These are phyloP conservation scores for Plodia interpunctella DNA, from an alignment of 1,140 invertebrate genomes.

Conservation along the genomic window DNA sequence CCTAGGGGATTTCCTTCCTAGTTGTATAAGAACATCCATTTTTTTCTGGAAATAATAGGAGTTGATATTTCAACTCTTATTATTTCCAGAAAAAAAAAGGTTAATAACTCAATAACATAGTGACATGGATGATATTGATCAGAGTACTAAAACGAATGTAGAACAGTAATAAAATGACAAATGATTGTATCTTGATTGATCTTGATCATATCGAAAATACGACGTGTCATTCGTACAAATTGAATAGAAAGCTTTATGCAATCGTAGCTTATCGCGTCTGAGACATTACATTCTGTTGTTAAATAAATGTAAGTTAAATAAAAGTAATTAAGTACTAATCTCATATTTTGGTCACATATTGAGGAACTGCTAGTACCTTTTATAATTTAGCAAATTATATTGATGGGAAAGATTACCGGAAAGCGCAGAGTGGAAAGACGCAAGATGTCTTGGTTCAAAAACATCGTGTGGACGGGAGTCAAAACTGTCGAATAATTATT, in stretches of 20 bases:
- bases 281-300: conserved; percentile 11
- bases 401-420: too few species aligned
- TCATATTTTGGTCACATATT: too few species aligned
- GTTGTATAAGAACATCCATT: background rate
- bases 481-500: too few species aligned
- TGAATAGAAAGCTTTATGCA: background rate
- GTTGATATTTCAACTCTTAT: background rate
- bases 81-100: background rate
- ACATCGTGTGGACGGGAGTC: too few species aligned
- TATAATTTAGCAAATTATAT: too few species aligned
- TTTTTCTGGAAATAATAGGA: background rate
- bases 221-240: background rate
- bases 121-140: background rate
- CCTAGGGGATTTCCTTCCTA: conserved; percentile 14
- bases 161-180: background rate
- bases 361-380: too few species aligned
- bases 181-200: background rate
- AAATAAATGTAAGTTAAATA: too few species aligned
- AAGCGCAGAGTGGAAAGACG: too few species aligned
- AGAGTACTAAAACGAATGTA: background rate
- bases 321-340: too few species aligned
- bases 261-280: background rate
- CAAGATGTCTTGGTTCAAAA: too few species aligned
- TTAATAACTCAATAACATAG: background rate
- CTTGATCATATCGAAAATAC: background rate